Base-by-base conservation (phyloP, 2,888 invertebrate genomes). In the Scelioninae gen. 1 region DNA sequence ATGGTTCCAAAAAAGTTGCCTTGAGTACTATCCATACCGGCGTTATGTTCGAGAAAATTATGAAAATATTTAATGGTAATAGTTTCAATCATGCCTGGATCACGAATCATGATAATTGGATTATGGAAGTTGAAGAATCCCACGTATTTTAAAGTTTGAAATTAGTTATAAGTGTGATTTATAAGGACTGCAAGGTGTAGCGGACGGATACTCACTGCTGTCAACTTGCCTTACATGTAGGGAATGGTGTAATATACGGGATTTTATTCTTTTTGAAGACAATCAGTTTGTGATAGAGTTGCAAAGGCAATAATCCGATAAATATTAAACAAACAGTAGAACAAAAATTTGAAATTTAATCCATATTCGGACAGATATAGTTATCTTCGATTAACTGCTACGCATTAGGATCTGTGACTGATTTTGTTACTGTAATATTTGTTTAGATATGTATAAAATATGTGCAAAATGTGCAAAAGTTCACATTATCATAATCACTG, bases 41-140 rank as follows among this genome's bases (percentile, higher is more conserved):
- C n/a, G n/a, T n/a, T n/a, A 69, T 86, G 87, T 53, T 86, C 80
- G 3, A 74, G 51, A 11, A 43, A 43, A 11, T 43, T 7, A 7
- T 89, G 87, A 47, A 88, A 87, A 23, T 88, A 69, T 47, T 87
- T 89, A 5, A 89, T 74, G 0, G 85, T 69, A 10, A 89, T 76
- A 1, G 62, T 31, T 5, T 82, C 83, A 6, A 89, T 85, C 3
- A 90, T 15, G 9, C 88, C 88, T 0, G 86, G 87, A 47, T 89
- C 88, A 6, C 88, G 85, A 5, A 89, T 72, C 29, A 88, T 51
- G 0, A 88, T 65, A 0, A 85, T 13, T 0, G 88, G 88, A 2
- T 16, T 66, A 0, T 31, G 16, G 31, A 89, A 87, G 7, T 88
- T 86, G 31, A 78, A 88, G 15, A 88, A 69, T 1, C 89, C 89